Evolutionary conservation across 2,888 invertebrate genomes (phyloP).

Genomic region (Ennomos fuscantarius): DNA sequence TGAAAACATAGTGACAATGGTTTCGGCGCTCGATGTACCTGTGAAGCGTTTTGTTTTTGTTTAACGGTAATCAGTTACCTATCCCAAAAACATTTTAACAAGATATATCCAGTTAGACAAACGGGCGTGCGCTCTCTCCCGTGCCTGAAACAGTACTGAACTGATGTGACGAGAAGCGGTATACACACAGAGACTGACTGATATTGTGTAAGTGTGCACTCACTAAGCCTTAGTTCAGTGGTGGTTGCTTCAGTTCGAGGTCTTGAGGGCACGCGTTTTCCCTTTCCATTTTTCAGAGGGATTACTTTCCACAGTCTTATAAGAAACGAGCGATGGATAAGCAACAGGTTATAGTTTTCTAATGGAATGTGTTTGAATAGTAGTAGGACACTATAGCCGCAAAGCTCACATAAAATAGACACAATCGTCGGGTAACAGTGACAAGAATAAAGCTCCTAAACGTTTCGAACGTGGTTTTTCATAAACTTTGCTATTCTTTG

Average conservation of each 20-base stretch:
- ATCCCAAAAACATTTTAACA: conserved; percentile 13
- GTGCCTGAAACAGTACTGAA: conserved; percentile 69
- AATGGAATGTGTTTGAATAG: conserved; percentile 32
- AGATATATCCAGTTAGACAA: conserved; percentile 7
- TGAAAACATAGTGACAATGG: conserved; percentile 3
- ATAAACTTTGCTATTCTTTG: conserved; percentile 41
- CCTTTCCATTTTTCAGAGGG: conserved; percentile 47
- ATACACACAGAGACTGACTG: conserved; percentile 29
- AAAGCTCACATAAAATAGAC: conserved; percentile 59
- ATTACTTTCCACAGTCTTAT: conserved; percentile 2
- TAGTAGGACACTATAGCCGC: conserved; percentile 56
- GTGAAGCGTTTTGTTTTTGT: neutral
- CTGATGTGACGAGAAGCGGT: conserved; percentile 35
- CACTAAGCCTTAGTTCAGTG: conserved; percentile 37
- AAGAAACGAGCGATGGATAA: conserved; percentile 40
- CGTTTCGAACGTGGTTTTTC: conserved; percentile 47
- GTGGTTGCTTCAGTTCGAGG: conserved; percentile 37
- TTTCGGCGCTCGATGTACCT: neutral
- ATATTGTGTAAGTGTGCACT: conserved; percentile 10
- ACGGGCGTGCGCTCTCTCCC: conserved; percentile 57
- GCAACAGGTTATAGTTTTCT: conserved; percentile 24
- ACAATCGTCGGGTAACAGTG: conserved; percentile 58
- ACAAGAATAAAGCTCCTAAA: conserved; percentile 56
- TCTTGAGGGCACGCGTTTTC: conserved; percentile 42
- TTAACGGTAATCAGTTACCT: conserved; percentile 1